Evolutionary conservation across 2,888 invertebrate genomes (phyloP).

Genomic region (Stegophylla sp.): DNA sequence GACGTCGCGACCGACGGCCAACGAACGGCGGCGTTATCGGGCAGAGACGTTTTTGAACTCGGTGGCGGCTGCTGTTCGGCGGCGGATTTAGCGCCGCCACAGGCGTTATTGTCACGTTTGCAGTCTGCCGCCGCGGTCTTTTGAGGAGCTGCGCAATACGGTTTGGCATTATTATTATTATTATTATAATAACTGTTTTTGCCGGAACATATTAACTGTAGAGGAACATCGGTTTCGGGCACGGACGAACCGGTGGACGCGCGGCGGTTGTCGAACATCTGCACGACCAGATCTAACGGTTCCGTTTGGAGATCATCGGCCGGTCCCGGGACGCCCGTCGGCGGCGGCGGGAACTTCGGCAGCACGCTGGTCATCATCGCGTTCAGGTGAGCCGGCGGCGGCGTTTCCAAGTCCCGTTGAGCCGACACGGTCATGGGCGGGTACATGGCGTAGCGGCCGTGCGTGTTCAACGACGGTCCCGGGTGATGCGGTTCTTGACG

Average conservation of each 20-base stretch:
- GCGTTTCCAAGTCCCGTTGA: slow-evolving; percentile 8
- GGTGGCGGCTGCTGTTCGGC: too few relatives aligned
- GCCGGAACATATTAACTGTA: neutral
- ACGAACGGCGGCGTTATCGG: too few relatives aligned
- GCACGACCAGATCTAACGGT: slow-evolving; percentile 39
- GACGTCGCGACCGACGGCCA: too few relatives aligned
- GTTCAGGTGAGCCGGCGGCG: slow-evolving; percentile 27
- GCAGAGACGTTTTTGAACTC: neutral
- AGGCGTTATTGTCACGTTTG: neutral
- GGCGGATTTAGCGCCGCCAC: neutral
- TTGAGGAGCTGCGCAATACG: slow-evolving; percentile 10
- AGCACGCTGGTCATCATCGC: neutral
- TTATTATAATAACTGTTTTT: too few relatives aligned
- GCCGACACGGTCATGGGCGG: slow-evolving; percentile 4
- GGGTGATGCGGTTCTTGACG: slow-evolving; percentile 28
- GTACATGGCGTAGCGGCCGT: slow-evolving; percentile 16
- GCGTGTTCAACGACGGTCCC: neutral
- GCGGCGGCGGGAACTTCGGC: neutral
- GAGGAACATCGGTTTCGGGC: slow-evolving; percentile 1
- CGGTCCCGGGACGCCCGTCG: neutral
- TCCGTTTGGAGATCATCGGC: slow-evolving; percentile 6
- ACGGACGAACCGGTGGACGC: too few relatives aligned
- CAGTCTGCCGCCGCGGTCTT: too few relatives aligned
- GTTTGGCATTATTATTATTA: too few relatives aligned
- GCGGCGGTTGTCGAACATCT: too few relatives aligned